A percentile compares a stretch with the other conserved stretches of the same genome.
Conservation (phyloP, 2,113 vertebrate species). For the Peromyscus leucopus region DNA sequence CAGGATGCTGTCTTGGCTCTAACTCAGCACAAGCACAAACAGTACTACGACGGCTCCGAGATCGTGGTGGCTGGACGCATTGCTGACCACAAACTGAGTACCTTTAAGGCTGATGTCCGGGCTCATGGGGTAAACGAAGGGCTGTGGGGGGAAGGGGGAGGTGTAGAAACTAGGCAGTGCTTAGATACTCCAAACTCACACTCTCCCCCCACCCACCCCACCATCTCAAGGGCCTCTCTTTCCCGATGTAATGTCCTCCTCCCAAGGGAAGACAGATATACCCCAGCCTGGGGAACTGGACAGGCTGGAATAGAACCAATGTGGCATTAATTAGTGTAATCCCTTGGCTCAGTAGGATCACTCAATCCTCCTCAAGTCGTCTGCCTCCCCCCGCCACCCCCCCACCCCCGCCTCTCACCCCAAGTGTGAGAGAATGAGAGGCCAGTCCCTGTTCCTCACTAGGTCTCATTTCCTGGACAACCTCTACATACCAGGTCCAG, state of each 20-base stretch:
- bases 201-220: neutral
- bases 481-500: neutral
- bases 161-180: neutral
- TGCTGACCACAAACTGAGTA: conserved; percentile 85
- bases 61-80: conserved; percentile 91
- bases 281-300: neutral
- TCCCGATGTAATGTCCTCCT: neutral
- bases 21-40: conserved; percentile 89
- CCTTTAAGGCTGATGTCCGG: conserved; percentile 85
- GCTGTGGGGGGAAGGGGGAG: rapidly evolving
- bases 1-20: conserved; percentile 83
- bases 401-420: too few relatives aligned
- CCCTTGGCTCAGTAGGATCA: neutral
- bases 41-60: conserved; percentile 93
- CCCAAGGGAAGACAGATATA: too few relatives aligned
- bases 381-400: neutral
- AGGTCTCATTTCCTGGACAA: neutral
- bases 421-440: neutral
- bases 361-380: neutral
- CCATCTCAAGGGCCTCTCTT: neutral
- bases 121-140: conserved; percentile 88
- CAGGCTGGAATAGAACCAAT: neutral
- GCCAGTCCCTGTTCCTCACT: neutral
- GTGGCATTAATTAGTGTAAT: neutral
- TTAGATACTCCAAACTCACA: neutral